These are phyloP conservation scores for Podabrus alpinus DNA, from an alignment of 2,888 invertebrate species.

Conservation along the genomic window DNA sequence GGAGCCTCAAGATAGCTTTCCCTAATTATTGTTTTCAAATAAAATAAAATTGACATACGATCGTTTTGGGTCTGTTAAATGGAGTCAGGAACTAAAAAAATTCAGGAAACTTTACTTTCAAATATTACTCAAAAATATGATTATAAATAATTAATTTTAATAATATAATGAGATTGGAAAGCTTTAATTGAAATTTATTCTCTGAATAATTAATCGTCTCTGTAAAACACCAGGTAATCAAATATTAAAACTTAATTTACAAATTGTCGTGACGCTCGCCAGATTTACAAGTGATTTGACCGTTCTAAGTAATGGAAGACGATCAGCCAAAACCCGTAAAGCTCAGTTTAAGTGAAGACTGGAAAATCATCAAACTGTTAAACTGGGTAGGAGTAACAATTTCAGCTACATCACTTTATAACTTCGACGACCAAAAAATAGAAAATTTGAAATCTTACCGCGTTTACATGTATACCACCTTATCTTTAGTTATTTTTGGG, in stretches of 20 bases:
- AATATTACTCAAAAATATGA: too few relatives aligned
- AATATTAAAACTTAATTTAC: not conserved
- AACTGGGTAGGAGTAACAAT: conserved; percentile 15
- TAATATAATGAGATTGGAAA: not conserved
- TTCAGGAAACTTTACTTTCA: too few relatives aligned
- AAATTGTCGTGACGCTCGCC: not conserved
- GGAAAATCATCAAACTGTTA: conserved; percentile 16
- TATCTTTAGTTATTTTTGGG: conserved; percentile 4
- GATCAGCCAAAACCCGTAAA: not conserved
- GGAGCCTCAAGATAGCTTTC: too few relatives aligned
- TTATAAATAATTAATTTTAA: not conserved
- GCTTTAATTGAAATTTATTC: not conserved
- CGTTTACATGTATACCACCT: not conserved
- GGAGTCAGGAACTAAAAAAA: too few relatives aligned
- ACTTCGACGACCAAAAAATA: conserved; percentile 16
- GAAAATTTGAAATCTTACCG: conserved; percentile 4
- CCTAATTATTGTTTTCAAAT: too few relatives aligned
- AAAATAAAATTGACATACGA: too few relatives aligned
- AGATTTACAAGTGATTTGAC: not conserved
- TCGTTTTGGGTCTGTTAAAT: too few relatives aligned
- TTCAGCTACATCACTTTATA: conserved; percentile 9
- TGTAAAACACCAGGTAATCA: not conserved
- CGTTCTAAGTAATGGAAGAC: not conserved
- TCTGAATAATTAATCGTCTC: not conserved
- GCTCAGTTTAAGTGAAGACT: conserved; percentile 10